Percentiles rank a stretch among this genome's conserved stretches.
Evolutionary conservation across 2,113 vertebrate genomes (phyloP).

Genomic region (Corvus cornix): DNA sequence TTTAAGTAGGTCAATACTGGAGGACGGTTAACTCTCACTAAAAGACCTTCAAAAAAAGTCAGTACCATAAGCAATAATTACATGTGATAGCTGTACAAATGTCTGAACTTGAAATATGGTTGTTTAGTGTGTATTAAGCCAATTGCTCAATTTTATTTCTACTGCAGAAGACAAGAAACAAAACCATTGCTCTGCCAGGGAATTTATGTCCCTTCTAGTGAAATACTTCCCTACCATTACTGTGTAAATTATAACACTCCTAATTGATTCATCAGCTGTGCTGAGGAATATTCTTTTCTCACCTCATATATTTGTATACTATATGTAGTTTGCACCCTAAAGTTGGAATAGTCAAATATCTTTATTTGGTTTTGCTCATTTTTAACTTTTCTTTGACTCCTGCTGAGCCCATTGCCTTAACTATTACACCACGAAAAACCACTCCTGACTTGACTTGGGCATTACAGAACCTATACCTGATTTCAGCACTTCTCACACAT

Average conservation of each 20-base stretch:
- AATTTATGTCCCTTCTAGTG: not conserved
- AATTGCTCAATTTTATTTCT: not conserved
- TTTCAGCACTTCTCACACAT: not conserved
- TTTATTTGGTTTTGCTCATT: not conserved
- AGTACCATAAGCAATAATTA: constrained; percentile 14
- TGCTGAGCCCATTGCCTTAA: not conserved
- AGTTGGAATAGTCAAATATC: not conserved
- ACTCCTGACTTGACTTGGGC: not conserved
- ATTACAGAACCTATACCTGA: not conserved
- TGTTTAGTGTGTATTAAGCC: not conserved
- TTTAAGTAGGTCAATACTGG: not conserved
- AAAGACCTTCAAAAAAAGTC: not conserved
- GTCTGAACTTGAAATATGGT: not conserved
- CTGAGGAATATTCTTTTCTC: not conserved
- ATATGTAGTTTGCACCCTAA: not conserved
- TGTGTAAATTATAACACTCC: not conserved
- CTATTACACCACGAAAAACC: not conserved
- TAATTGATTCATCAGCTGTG: not conserved
- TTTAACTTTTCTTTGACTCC: not conserved
- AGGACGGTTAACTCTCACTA: not conserved
- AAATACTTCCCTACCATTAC: not conserved
- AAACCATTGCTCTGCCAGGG: not conserved
- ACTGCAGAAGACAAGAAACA: not conserved
- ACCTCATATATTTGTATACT: not conserved
- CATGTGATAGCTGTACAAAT: not conserved